Conservation (phyloP, 2,888 invertebrate genomes). For the Chrysolina haemoptera region DNA sequence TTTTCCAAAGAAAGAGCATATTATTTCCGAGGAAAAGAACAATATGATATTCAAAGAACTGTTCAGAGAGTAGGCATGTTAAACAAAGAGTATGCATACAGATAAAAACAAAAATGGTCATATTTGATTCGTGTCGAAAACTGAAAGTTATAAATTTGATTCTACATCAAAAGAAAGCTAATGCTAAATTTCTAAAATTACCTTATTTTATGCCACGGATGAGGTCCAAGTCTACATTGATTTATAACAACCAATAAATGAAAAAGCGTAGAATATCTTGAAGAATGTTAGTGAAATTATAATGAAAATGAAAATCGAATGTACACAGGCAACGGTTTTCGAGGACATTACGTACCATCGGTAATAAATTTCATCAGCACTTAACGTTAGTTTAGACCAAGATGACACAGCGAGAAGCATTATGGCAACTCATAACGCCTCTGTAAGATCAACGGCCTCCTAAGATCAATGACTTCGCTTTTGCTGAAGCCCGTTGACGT, state of each 20-base stretch:
- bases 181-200: too few relatives aligned
- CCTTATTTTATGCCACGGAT: too few relatives aligned
- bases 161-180: too few relatives aligned
- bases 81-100: too few relatives aligned
- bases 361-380: background rate
- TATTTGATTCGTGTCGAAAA: too few relatives aligned
- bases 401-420: constrained; percentile 22
- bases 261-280: background rate
- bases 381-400: background rate
- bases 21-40: too few relatives aligned
- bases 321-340: background rate
- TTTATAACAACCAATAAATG: background rate
- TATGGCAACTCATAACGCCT: constrained; percentile 27
- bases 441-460: constrained; percentile 61
- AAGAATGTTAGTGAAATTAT: background rate
- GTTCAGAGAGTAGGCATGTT: too few relatives aligned
- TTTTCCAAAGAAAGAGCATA: too few relatives aligned
- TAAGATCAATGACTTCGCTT: constrained; percentile 61
- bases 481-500: constrained; percentile 55
- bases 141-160: too few relatives aligned
- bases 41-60: too few relatives aligned
- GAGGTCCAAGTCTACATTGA: too few relatives aligned
- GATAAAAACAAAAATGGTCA: too few relatives aligned
- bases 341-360: background rate
- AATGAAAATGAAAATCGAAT: background rate